phyloP scores from a whole-genome alignment of 2,113 vertebrate species.

The Lichenostomus cassidix region DNA sequence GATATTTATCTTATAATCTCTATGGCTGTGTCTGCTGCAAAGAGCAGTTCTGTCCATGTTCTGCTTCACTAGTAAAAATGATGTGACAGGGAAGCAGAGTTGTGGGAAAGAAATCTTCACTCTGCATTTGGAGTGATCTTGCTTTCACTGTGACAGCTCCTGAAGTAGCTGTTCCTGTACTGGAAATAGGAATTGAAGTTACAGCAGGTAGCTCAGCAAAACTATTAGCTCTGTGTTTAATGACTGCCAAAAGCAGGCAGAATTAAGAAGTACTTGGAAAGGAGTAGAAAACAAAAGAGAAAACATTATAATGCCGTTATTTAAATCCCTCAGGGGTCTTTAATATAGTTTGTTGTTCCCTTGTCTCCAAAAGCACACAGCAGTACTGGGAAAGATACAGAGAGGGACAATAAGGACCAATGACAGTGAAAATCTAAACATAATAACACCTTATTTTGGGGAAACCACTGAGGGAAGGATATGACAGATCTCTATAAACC shows the following conservation, averaged over 20 bases:
- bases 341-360: not conserved
- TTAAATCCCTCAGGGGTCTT: not conserved
- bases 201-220: not conserved
- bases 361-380: not conserved
- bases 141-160: not conserved
- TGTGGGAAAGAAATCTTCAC: constrained; percentile 25
- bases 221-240: not conserved
- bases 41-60: constrained; percentile 13
- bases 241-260: not conserved
- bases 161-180: not conserved
- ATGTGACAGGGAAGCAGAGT: constrained; percentile 13
- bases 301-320: not conserved
- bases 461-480: not conserved
- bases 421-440: not conserved
- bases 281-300: not conserved
- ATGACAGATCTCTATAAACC: not conserved
- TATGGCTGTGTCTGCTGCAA: not conserved
- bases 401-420: not conserved
- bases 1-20: constrained; percentile 7
- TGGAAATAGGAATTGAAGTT: not conserved
- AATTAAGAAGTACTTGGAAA: not conserved
- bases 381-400: not conserved
- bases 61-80: constrained; percentile 31
- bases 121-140: not conserved
- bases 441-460: not conserved